These are phyloP conservation scores for Myotis findleyi DNA, from an alignment of 2,797 vertebrate species.

Conservation along the genomic window DNA sequence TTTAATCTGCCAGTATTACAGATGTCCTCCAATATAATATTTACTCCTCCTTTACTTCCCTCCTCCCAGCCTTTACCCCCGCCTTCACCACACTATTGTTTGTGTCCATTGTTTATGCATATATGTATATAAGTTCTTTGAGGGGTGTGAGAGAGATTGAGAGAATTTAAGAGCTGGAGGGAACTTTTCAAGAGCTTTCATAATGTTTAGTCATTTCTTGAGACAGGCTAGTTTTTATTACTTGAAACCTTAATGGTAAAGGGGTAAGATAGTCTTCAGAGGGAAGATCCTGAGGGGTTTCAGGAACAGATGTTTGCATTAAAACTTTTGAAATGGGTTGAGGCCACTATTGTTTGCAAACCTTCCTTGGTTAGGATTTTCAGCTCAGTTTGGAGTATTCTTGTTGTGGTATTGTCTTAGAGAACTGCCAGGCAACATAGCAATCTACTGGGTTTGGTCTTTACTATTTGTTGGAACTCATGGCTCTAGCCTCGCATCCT, in stretches of 20 bases:
- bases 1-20: too few relatives aligned
- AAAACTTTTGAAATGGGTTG: neutral
- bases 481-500: neutral
- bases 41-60: too few relatives aligned
- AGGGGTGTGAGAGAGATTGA: too few relatives aligned
- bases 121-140: too few relatives aligned
- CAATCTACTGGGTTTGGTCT: neutral
- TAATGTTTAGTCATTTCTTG: conserved; percentile 13
- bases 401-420: neutral
- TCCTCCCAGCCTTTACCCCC: too few relatives aligned
- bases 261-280: neutral
- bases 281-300: neutral
- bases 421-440: neutral
- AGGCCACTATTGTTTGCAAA: neutral
- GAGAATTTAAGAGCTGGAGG: conserved; percentile 25
- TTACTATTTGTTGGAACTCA: neutral
- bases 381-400: neutral
- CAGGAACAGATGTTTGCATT: neutral
- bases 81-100: too few relatives aligned
- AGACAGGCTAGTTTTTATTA: conserved; percentile 28
- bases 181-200: neutral
- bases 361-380: conserved; percentile 20
- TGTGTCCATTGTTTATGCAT: too few relatives aligned
- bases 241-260: neutral
- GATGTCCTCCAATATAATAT: too few relatives aligned